Conservation (phyloP, 2,113 vertebrate genomes). For the Furnarius figulus region DNA sequence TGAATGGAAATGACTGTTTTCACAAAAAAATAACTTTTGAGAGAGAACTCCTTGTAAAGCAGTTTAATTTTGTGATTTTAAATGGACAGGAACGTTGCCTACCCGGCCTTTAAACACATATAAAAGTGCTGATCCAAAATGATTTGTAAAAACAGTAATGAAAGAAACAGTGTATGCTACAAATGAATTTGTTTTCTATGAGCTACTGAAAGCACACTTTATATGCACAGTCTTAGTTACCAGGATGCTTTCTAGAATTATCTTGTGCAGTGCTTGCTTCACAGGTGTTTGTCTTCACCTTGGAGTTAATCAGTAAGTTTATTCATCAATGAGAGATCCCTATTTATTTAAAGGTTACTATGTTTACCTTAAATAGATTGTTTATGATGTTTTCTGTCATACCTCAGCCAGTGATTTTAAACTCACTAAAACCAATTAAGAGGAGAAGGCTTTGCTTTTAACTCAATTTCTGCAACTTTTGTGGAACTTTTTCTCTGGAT, state of each 20-base stretch:
- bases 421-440: background rate
- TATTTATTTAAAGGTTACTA: background rate
- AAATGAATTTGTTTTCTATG: background rate
- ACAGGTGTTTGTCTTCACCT: background rate
- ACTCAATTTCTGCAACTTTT: background rate
- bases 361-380: background rate
- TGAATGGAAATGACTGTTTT: background rate
- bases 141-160: background rate
- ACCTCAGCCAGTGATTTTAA: background rate
- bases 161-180: background rate
- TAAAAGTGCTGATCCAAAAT: background rate
- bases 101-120: background rate
- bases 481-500: too few relatives aligned
- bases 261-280: background rate
- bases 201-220: background rate
- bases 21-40: background rate
- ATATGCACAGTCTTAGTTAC: background rate
- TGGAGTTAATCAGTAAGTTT: background rate
- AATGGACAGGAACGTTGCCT: background rate
- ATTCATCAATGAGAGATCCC: background rate
- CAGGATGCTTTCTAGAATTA: background rate
- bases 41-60: background rate
- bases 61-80: background rate
- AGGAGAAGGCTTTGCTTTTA: background rate
- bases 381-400: background rate